These are phyloP conservation scores for Dromaius novaehollandiae DNA, from an alignment of 2,113 vertebrate species.

Conservation along the genomic window DNA sequence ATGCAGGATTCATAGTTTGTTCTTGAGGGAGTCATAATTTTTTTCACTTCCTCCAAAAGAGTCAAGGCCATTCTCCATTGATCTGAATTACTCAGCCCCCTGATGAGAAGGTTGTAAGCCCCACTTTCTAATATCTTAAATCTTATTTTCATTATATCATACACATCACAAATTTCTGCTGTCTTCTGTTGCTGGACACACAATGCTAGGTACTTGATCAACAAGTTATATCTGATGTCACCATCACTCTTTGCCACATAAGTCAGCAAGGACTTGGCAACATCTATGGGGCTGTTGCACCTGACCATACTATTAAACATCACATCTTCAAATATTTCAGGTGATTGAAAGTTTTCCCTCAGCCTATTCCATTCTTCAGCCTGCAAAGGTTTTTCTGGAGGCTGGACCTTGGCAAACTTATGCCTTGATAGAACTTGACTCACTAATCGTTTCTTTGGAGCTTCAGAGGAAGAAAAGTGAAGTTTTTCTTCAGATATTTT, in stretches of 20 bases:
- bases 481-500: neutral
- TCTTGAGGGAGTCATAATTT: slow-evolving; percentile 77
- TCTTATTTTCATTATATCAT: slow-evolving; percentile 86
- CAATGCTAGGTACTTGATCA: slow-evolving; percentile 85
- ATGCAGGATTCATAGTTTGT: slow-evolving; percentile 86
- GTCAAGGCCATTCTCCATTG: slow-evolving; percentile 84
- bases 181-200: slow-evolving; percentile 82
- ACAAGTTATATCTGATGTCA: slow-evolving; percentile 82
- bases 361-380: slow-evolving; percentile 83
- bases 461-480: slow-evolving; percentile 81
- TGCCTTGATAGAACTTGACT: neutral
- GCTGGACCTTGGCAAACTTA: neutral
- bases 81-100: slow-evolving; percentile 80
- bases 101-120: slow-evolving; percentile 85
- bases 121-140: slow-evolving; percentile 85
- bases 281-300: slow-evolving; percentile 69
- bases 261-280: slow-evolving; percentile 89
- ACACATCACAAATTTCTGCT: slow-evolving; percentile 85
- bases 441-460: slow-evolving; percentile 75
- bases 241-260: slow-evolving; percentile 81
- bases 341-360: slow-evolving; percentile 59
- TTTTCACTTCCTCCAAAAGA: slow-evolving; percentile 84
- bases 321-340: slow-evolving; percentile 76
- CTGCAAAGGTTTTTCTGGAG: slow-evolving; percentile 82
- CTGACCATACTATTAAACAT: slow-evolving; percentile 77